Evolutionary conservation across 2,113 vertebrate species (phyloP).

Genomic region (Sarotherodon lohbergeri): DNA sequence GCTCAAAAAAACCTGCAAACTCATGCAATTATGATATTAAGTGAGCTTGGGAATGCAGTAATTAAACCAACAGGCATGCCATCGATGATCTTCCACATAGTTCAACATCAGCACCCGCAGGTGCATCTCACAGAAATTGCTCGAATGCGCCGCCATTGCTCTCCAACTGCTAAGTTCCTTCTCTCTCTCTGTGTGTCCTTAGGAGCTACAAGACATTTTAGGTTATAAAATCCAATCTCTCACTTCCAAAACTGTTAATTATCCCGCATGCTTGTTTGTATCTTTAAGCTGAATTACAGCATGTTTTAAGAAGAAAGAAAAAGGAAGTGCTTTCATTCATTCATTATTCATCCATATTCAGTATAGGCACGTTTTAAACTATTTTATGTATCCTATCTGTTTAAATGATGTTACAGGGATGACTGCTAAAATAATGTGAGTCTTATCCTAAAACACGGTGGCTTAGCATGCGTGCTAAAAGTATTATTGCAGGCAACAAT

Average conservation of each 20-base stretch:
- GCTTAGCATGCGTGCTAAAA: not conserved
- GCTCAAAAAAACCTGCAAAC: not conserved
- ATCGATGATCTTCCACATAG: not conserved
- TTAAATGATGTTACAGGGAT: not conserved
- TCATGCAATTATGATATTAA: not conserved
- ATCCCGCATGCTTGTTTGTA: not conserved
- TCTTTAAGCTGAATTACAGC: not conserved
- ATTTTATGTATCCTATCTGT: not conserved
- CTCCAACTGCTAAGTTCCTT: not conserved
- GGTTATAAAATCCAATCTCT: not conserved
- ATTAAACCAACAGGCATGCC: not conserved
- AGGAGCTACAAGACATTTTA: not conserved
- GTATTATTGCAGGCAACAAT: not conserved
- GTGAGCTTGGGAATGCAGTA: not conserved
- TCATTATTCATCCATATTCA: not conserved
- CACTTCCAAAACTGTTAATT: not conserved
- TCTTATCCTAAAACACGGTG: not conserved
- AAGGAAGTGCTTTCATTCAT: not conserved
- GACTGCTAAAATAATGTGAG: rapidly evolving
- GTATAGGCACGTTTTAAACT: not conserved
- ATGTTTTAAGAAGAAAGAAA: not conserved
- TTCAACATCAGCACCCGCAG: conserved; percentile 54
- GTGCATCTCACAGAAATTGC: conserved; percentile 70
- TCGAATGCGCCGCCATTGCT: conserved; percentile 76
- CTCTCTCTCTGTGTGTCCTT: rapidly evolving